These are phyloP conservation scores for Saguinus midas DNA, from an alignment of 2,113 vertebrate genomes.

Conservation along the genomic window DNA sequence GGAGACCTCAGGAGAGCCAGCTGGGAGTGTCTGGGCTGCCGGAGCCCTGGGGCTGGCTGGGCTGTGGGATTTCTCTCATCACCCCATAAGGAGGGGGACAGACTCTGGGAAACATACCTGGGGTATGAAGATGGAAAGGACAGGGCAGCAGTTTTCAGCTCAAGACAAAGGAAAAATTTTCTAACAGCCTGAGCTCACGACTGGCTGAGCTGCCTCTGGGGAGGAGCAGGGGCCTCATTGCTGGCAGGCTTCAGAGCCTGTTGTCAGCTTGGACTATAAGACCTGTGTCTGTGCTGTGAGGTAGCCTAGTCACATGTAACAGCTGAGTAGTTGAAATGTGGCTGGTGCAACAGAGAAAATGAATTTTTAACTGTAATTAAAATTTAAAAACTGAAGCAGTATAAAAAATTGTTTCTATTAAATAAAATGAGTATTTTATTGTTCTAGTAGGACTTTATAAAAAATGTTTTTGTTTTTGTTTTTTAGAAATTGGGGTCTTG, in stretches of 20 bases:
- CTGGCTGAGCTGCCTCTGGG: background rate
- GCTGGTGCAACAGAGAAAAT: background rate
- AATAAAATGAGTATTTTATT: background rate
- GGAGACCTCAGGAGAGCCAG: background rate
- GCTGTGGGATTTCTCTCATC: background rate
- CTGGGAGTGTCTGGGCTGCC: background rate
- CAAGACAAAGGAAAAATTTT: background rate
- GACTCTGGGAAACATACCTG: background rate
- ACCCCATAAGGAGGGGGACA: background rate
- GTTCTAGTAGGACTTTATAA: background rate
- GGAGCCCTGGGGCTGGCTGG: background rate
- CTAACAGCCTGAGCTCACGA: background rate
- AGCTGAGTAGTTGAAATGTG: background rate
- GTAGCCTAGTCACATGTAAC: background rate
- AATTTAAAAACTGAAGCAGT: background rate
- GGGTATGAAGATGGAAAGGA: background rate
- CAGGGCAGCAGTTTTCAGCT: background rate
- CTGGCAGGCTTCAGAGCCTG: background rate
- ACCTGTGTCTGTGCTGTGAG: background rate
- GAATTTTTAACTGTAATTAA: background rate
- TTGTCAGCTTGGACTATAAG: background rate
- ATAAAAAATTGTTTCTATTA: background rate
- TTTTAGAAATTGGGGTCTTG: background rate
- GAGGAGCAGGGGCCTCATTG: background rate
- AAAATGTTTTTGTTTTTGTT: background rate